phyloP scores from a whole-genome alignment of 2,888 invertebrate genomes.

The Smittia sp. region DNA sequence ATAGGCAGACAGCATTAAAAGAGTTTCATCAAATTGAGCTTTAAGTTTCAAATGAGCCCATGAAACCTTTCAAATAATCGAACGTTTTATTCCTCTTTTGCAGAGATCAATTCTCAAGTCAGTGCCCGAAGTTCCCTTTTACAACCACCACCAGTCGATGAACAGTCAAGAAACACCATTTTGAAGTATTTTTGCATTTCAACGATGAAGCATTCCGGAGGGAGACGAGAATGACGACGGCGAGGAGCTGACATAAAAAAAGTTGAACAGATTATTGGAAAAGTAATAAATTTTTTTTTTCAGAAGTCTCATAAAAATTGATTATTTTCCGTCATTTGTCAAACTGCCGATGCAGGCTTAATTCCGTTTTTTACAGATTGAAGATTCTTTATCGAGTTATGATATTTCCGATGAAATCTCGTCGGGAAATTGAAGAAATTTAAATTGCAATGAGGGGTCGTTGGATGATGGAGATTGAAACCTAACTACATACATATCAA shows the following conservation, averaged over 20 bases:
- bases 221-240: neutral
- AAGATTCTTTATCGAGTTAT: no score
- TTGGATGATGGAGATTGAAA: no score
- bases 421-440: no score
- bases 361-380: no score
- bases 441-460: no score
- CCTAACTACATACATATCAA: no score
- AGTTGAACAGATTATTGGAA: slow-evolving; percentile 18
- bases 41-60: no score
- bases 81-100: neutral
- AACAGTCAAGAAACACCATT: slow-evolving; percentile 35
- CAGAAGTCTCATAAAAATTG: slow-evolving; percentile 30
- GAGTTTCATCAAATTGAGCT: no score
- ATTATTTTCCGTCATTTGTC: slow-evolving; percentile 10
- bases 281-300: slow-evolving; percentile 29
- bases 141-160: slow-evolving; percentile 4
- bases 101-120: slow-evolving; percentile 31
- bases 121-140: slow-evolving; percentile 10
- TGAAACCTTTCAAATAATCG: no score
- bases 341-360: neutral
- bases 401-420: no score
- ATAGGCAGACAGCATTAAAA: no score
- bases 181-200: slow-evolving; percentile 35
- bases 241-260: neutral
- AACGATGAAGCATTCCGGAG: neutral